Base-by-base conservation (phyloP, 1,140 invertebrate genomes). In the Drosophila littoralis region DNA sequence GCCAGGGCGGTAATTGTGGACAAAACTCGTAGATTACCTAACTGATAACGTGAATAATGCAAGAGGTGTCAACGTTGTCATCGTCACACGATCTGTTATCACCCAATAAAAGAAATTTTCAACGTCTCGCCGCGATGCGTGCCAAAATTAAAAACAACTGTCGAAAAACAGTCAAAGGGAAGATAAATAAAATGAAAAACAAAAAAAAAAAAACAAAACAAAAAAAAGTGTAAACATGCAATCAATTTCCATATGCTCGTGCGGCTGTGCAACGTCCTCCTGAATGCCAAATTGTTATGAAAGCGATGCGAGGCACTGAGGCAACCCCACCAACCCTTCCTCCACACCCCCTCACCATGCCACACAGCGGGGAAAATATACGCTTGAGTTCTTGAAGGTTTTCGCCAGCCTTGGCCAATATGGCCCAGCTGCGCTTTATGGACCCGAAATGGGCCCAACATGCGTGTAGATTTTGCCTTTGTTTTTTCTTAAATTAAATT, bases 11-110 rank as follows among this genome's bases (percentile, higher is more conserved):
- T 38, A 60, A 40, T 70, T 45, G 54, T 58, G 22, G 12, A 60
- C 69, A 55, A 43, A 51, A 69, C 50, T 9, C 40, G 7, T 36
- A 54, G 64, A 71, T 86, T 86, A 86, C 42, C 76, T 83, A 86
- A 86, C 86, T 67, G 54, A 66, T 17, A 42, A 8, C 28, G 60
- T 86, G 75, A 86, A 86, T 83, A 86, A 86, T 86, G 79, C 76
- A 86, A 66, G 74, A 79, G 58, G 76, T 83, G 83, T 86, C 73
- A 28, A 28, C 22, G 79, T 52, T 45, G 70, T 54, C 43, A 42
- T 35, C 73, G 59, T 81, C 48, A 69, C 74, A 81, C 60, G 68
- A 75, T 82, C 72, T 77, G 28, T 67, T 63, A 82, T 82, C 83
- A 81, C 50, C 43, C 63, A 60, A 64, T 69, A 58, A 83, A 86